These are phyloP conservation scores for Sebastes paucispinis DNA, from an alignment of 2,797 vertebrate species.

Conservation along the genomic window DNA sequence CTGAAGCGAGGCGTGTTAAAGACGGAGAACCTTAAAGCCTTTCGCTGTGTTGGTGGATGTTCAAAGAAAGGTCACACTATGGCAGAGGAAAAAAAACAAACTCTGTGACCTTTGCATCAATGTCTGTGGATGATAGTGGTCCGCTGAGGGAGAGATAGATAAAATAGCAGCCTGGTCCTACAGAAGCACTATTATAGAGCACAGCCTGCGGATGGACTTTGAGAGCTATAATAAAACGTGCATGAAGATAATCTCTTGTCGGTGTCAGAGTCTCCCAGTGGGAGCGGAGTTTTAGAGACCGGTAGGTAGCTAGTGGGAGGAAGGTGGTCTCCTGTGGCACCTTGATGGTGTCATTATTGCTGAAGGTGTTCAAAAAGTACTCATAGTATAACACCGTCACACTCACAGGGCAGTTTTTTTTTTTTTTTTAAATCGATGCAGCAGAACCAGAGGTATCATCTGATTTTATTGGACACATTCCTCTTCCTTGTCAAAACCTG, in stretches of 20 bases:
- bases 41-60: conserved; percentile 44
- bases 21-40: conserved; percentile 33
- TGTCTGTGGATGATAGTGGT: conserved; percentile 39
- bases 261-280: neutral
- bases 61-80: conserved; percentile 77
- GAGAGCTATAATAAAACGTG: neutral
- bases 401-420: neutral
- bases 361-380: neutral
- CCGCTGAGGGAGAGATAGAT: conserved; percentile 10
- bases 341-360: neutral
- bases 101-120: conserved; percentile 64
- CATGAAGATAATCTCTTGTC: neutral
- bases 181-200: neutral
- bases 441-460: neutral
- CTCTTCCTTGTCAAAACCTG: too few species aligned
- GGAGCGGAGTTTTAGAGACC: neutral
- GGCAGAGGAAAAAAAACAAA: conserved; percentile 1
- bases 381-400: neutral
- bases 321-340: neutral
- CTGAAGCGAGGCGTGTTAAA: conserved; percentile 17
- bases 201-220: neutral
- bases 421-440: neutral
- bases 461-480: neutral
- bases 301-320: neutral
- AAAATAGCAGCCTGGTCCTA: conserved; percentile 6